A percentile compares a stretch with the other conserved stretches of the same genome.
phyloP scores from a whole-genome alignment of 2,888 invertebrate species.

The Eupithecia pulchellata region DNA sequence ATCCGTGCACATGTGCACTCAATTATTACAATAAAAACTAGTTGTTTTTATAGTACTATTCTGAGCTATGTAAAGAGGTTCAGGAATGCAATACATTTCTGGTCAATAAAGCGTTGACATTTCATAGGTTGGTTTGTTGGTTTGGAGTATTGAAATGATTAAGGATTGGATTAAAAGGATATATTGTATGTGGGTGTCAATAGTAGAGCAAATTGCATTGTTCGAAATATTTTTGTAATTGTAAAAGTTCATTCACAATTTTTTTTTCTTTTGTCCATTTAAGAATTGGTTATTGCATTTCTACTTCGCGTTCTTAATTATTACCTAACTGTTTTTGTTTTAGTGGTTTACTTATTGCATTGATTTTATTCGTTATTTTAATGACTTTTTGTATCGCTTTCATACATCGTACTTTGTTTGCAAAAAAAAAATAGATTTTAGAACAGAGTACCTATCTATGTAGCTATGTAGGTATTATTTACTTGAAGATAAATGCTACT shows the following conservation, averaged over 20 bases:
- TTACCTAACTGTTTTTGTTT: background rate
- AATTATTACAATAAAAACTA: slow-evolving; percentile 23
- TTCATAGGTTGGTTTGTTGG: no score
- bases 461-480: background rate
- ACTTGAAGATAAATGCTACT: background rate
- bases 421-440: background rate
- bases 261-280: background rate
- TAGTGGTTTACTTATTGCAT: background rate
- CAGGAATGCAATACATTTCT: background rate
- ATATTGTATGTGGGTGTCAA: background rate
- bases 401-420: background rate
- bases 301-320: background rate
- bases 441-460: background rate
- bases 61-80: background rate
- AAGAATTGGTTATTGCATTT: background rate
- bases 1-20: slow-evolving; percentile 25
- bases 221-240: background rate
- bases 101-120: background rate
- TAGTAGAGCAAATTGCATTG: background rate
- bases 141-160: no score
- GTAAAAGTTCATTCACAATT: background rate
- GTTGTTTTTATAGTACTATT: slow-evolving; percentile 15
- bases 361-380: background rate
- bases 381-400: background rate
- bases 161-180: background rate